A percentile compares a stretch with the other conserved stretches of the same genome.
Evolutionary conservation across 2,888 invertebrate species (phyloP).

Genomic region (Netelia inedita): DNA sequence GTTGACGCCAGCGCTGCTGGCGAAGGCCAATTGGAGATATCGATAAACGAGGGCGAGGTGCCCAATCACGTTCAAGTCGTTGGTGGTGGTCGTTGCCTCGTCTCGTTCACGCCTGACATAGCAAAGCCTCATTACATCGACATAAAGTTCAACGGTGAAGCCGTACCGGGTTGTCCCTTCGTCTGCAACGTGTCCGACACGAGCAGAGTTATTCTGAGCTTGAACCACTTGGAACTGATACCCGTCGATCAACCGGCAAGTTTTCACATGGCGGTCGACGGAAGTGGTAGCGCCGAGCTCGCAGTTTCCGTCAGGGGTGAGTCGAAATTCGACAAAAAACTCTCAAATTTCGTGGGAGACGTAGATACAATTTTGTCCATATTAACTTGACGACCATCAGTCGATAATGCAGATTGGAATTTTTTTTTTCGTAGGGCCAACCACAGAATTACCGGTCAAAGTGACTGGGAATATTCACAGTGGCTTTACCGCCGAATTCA

Average conservation of each 20-base stretch:
- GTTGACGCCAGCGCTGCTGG: constrained; percentile 99
- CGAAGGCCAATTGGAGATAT: constrained; percentile 99
- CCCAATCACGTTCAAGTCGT: constrained; percentile 99
- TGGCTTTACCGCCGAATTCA: constrained; percentile 96
- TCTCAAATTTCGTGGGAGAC: not conserved
- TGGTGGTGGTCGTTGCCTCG: constrained; percentile 97
- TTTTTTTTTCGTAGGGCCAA: constrained; percentile 87
- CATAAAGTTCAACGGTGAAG: constrained; percentile 98
- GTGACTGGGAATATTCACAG: constrained; percentile 95
- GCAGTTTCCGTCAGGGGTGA: constrained; percentile 93
- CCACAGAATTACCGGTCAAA: constrained; percentile 94
- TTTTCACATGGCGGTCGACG: constrained; percentile 92
- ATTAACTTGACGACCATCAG: not conserved
- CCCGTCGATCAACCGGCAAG: constrained; percentile 93
- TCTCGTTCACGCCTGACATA: constrained; percentile 97
- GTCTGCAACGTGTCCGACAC: constrained; percentile 94
- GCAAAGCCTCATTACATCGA: constrained; percentile 97
- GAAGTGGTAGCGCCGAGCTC: constrained; percentile 91
- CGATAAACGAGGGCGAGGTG: constrained; percentile 99
- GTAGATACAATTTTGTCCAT: no score
- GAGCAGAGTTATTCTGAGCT: constrained; percentile 90
- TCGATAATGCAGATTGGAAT: not conserved
- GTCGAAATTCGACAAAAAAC: constrained; percentile 40
- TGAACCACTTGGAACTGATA: constrained; percentile 92
- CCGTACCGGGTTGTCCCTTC: constrained; percentile 96